Base-by-base conservation (phyloP, 2,113 vertebrate genomes). In the Lophotis ruficrista region DNA sequence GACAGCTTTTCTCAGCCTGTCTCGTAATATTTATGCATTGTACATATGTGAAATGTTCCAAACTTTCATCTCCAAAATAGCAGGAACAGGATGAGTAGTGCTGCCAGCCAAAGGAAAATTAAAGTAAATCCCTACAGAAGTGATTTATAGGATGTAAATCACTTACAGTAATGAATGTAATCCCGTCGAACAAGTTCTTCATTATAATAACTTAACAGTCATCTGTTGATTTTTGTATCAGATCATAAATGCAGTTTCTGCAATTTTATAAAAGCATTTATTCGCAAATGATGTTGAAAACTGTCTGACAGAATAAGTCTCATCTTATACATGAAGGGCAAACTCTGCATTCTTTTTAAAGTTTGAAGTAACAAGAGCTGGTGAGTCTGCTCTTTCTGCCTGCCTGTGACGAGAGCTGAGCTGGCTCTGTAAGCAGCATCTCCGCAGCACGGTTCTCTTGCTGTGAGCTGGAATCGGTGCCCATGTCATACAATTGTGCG, bases 161-260 rank as follows among this genome's bases (percentile, higher is more conserved):
- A 84, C 83, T 95, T 96, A 80, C 50, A 79, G 28, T 82, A 93
- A 94, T 61, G 45, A 96, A 87, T 87, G 66, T 94, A 97, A 97
- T 94, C 91, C 87, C 1, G 2, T 89, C 1, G 3, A 96, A 96
- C 81, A 95, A 92, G 66, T 96, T 91, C 83, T 96, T 96, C 73
- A 64, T 94, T 96, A 86, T 87, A 92, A 82, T 79, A 94, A 87
- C 90, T 96, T 95, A 75, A 56, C 56, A 96, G 89, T 78, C 91
- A 94, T 95, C 82, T 96, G 92, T 95, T 95, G 87, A 87, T 95
- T 96, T 96, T 94, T 94, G 43, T 87, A 93, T 92, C 86, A 66
- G 86, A 79, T 83, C 75, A 47, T 83, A 94, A 94, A 83, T 83
- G 77, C 30, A 23, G 80, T 53, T 72, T 92, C 77, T 85, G 90